phyloP scores from a whole-genome alignment of 1,140 invertebrate species.

The Lepidurus arcticus region DNA sequence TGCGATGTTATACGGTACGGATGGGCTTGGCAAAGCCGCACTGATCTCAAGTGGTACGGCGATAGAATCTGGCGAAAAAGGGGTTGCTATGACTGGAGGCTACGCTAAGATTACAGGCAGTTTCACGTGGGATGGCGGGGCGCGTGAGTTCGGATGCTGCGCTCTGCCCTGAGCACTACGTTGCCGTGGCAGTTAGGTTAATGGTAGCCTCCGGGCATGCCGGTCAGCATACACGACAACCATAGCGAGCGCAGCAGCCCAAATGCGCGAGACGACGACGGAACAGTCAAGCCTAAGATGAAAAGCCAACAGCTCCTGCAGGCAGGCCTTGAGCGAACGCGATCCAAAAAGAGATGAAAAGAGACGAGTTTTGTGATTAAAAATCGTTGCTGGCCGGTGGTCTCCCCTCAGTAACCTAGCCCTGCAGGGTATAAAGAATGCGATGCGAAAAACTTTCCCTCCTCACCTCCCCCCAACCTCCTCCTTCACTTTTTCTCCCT shows the following conservation, averaged over 20 bases:
- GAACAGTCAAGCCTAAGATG: neutral
- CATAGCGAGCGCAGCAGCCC: neutral
- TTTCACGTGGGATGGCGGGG: neutral
- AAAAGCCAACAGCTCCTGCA: neutral
- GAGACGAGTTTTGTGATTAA: slow-evolving; percentile 14
- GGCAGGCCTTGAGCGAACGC: neutral
- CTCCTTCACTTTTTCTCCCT: neutral
- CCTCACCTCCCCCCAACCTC: neutral
- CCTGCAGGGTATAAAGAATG: neutral
- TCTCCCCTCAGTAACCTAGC: neutral
- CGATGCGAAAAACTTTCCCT: neutral
- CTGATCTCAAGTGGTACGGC: neutral
- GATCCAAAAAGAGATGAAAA: neutral
- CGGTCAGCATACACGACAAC: neutral
- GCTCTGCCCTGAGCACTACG: neutral
- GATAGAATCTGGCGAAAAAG: neutral
- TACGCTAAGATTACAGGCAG: neutral
- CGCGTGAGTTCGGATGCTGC: slow-evolving; percentile 8
- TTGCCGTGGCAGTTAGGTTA: slow-evolving; percentile 13
- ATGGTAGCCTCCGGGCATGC: neutral
- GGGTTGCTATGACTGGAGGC: neutral
- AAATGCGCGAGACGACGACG: neutral
- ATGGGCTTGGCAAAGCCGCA: neutral
- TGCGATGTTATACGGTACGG: neutral
- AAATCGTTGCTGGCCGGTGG: slow-evolving; percentile 12